Conservation (phyloP, 2,888 invertebrate genomes). For the Drosophila austrosaltans region DNA sequence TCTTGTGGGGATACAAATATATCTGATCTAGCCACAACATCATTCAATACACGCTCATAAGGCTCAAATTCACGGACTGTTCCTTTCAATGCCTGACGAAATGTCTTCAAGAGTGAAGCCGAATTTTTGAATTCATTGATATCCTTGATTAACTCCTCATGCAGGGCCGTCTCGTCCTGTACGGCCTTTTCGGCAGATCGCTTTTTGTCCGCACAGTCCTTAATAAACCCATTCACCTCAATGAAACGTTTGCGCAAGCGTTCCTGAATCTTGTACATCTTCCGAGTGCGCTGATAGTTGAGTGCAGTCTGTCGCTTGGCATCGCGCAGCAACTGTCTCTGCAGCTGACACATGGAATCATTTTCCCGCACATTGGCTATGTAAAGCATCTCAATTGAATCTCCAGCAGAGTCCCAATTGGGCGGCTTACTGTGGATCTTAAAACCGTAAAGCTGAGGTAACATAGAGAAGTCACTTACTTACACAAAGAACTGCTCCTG, state of each 20-base stretch:
- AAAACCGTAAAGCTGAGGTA: background rate
- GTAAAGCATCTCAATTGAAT: slow-evolving; percentile 80
- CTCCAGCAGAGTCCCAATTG: slow-evolving; percentile 82
- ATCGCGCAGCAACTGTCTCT: slow-evolving; percentile 77
- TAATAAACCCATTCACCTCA: slow-evolving; percentile 81
- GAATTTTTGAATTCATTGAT: slow-evolving; percentile 68
- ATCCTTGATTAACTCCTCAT: slow-evolving; percentile 63
- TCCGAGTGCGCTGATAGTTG: slow-evolving; percentile 76
- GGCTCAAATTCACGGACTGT: slow-evolving; percentile 80
- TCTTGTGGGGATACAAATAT: slow-evolving; percentile 81
- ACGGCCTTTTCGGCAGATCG: slow-evolving; percentile 76
- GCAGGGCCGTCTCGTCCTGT: slow-evolving; percentile 68
- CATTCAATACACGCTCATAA: slow-evolving; percentile 80
- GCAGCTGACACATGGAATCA: slow-evolving; percentile 75
- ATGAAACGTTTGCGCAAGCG: slow-evolving; percentile 80
- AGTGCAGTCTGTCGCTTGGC: slow-evolving; percentile 69
- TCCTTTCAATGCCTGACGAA: slow-evolving; percentile 70
- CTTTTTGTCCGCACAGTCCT: slow-evolving; percentile 81
- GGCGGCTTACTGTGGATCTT: slow-evolving; percentile 77
- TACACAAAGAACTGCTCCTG: slow-evolving; percentile 81
- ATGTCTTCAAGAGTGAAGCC: slow-evolving; percentile 63
- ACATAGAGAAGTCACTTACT: slow-evolving; percentile 22
- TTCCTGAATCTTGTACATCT: slow-evolving; percentile 76
- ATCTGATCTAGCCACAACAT: slow-evolving; percentile 78
- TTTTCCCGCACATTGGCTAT: slow-evolving; percentile 81